Evolutionary conservation across 2,113 vertebrate genomes (phyloP), one percentile per base, ranked within the genome.

Genomic region (Baryphthengus martii): DNA sequence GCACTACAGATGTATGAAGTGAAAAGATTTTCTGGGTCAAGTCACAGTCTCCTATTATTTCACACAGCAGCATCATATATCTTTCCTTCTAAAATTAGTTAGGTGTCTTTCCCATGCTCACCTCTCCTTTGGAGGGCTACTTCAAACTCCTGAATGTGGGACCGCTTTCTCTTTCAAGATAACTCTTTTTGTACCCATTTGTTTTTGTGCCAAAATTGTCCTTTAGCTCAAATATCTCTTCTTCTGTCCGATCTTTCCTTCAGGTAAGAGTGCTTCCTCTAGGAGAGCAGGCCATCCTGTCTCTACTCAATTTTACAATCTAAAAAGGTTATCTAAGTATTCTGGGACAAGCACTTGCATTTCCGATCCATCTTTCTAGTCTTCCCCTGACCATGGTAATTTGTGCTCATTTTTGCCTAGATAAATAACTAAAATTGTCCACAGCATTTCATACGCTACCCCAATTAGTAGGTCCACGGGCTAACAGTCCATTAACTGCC

Each of bases 11-110:
- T 61, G 78, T 83, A 93, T 61, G 61, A 94, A 93, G 61, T 63
- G 78, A 94, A 96, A 78, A 49, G 28, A 94, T 89, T 68, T 96
- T 85, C 85, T 88, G 92, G 93, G 95, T 97, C 88, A 93, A 85
- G 62, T 89, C 82, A 90, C 44, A 87, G 85, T 31, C 58, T 87
- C 58, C 93, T 82, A 74, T 90, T 96, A 94, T 97, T 95, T 94
- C 11, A 44, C 88, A 66, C 52, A 87, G 78, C 47, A 87, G 37
- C 49, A 85, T 93, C 81, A 79, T 91, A n/a, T 50, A 94, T 91
- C 77, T 97, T 93, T 85, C 77, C 65, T 82, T 93, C 95, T 89
- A 88, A 95, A 95, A 96, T 82, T 88, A 92, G 58, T 40, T 40
- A 55, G 74, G 40, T 79, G 47, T 89, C 56, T 82, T 59, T 75